Evolutionary conservation across 2,888 invertebrate species (phyloP).

Genomic region (Hirtodrosophila histrioides): DNA sequence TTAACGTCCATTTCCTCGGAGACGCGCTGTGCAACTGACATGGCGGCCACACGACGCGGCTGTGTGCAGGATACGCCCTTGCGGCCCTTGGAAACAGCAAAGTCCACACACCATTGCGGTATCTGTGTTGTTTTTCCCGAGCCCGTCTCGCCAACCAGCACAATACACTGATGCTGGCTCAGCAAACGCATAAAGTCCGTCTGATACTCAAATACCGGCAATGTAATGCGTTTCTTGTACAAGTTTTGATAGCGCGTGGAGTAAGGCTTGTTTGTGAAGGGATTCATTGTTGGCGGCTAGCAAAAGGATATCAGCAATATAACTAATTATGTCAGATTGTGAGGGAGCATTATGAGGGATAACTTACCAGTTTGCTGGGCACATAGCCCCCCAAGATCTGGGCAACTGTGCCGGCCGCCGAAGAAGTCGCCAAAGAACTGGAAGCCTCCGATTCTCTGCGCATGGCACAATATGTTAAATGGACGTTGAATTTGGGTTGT

Average conservation of each 20-base stretch:
- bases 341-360: not conserved
- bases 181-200: constrained; percentile 97
- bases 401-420: constrained; percentile 55
- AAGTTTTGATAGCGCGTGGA: constrained; percentile 95
- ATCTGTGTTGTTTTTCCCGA: constrained; percentile 99
- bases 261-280: constrained; percentile 92
- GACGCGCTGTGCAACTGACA: constrained; percentile 99
- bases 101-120: constrained; percentile 97
- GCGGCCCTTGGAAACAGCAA: constrained; percentile 87
- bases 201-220: constrained; percentile 99
- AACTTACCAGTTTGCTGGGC: constrained; percentile 68
- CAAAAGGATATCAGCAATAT: not conserved
- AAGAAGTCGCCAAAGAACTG: constrained; percentile 42
- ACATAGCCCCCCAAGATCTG: constrained; percentile 75
- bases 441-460: constrained; percentile 58
- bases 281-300: constrained; percentile 87
- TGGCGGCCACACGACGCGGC: constrained; percentile 98
- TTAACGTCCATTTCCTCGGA: constrained; percentile 99
- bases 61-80: constrained; percentile 98
- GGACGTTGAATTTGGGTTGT: not conserved
- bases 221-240: constrained; percentile 93
- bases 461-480: not conserved
- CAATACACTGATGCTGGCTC: constrained; percentile 96
- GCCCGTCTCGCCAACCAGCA: constrained; percentile 99
- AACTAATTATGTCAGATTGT: not conserved